Evolutionary conservation across 2,113 vertebrate species (phyloP).

Genomic region (Cottus gobio): DNA sequence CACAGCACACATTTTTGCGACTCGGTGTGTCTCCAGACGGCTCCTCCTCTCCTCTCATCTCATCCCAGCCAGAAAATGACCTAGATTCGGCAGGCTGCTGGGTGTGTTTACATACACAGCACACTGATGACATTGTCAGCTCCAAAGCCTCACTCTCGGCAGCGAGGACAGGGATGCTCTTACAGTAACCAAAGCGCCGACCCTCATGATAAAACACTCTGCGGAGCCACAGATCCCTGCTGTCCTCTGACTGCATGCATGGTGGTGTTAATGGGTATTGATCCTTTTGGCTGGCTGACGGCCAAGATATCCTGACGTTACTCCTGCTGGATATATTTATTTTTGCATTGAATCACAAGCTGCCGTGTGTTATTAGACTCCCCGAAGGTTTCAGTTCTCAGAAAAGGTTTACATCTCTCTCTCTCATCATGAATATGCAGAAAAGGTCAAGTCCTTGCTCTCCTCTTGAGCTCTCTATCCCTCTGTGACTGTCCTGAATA

Average conservation of each 20-base stretch:
- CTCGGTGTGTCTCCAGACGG: slow-evolving; percentile 51
- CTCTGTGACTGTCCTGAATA: slow-evolving; percentile 64
- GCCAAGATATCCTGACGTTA: slow-evolving; percentile 53
- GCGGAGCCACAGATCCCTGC: slow-evolving; percentile 51
- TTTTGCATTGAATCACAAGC: slow-evolving; percentile 51
- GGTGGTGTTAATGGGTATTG: slow-evolving; percentile 73
- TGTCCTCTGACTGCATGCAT: slow-evolving; percentile 61
- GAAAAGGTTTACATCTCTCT: slow-evolving; percentile 28
- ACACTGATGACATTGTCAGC: slow-evolving; percentile 70
- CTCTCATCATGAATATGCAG: slow-evolving; percentile 64
- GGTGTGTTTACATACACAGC: slow-evolving; percentile 67
- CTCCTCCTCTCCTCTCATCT: slow-evolving; percentile 47
- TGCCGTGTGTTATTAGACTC: slow-evolving; percentile 24
- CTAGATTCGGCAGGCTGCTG: slow-evolving; percentile 70
- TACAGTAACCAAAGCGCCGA: slow-evolving; percentile 58
- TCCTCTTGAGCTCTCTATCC: slow-evolving; percentile 46
- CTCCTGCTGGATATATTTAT: slow-evolving; percentile 48
- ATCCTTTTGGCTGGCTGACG: slow-evolving; percentile 58
- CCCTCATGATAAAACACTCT: slow-evolving; percentile 63
- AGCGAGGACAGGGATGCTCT: slow-evolving; percentile 36
- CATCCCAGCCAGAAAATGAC: slow-evolving; percentile 68
- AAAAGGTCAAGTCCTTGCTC: slow-evolving; percentile 65
- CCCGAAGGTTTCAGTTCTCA: slow-evolving; percentile 24
- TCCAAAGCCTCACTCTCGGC: slow-evolving; percentile 49
- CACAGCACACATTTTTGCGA: slow-evolving; percentile 31